Base-by-base conservation (phyloP, 2,888 invertebrate species). In the Pachymerium ferrugineum region DNA sequence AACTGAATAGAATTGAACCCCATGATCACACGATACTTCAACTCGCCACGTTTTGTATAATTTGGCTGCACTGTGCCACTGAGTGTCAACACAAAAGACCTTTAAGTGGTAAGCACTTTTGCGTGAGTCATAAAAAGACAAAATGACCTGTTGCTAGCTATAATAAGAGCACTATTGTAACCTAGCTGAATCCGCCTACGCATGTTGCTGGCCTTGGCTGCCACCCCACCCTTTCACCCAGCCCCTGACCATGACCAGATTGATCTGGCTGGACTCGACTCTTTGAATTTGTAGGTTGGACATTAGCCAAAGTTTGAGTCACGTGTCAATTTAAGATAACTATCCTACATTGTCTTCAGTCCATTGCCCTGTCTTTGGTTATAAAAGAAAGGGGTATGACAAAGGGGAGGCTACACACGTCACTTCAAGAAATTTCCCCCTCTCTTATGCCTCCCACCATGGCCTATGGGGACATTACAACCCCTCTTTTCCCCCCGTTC, bases 221-320 rank as follows among this genome's bases (percentile, higher is more conserved):
- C 28, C 62, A 62, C 62, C 62, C 62, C 62, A 62, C 62, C 62
- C 62, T 62, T 62, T 62, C 28, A n/a, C n/a, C n/a, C n/a, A n/a
- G n/a, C 28, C 47, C 62, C 62, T 62, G 62, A 62, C 62, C 62
- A 62, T 62, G 62, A 62, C 62, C 14, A n/a, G n/a, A n/a, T n/a
- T n/a, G n/a, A n/a, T n/a, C n/a, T 25, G 62, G 28, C 62, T 62
- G 62, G 62, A 62, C 62, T 62, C 62, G 28, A 62, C 62, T 62
- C 28, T n/a, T n/a, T 25, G 62, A 62, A 22, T 62, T 62, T n/a
- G n/a, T n/a, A n/a, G n/a, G n/a, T n/a, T 62, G 62, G 25, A 62
- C 62, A 28, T 25, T 25, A 62, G 62, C 62, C 62, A 62, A 62
- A 10, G 8, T 8, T 22, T 1, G 1, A 62, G 62, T 28, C 62